Evolutionary conservation across 1,140 invertebrate genomes (phyloP), one percentile per base, ranked within the genome.

Genomic region (Adoxophyes honmai): DNA sequence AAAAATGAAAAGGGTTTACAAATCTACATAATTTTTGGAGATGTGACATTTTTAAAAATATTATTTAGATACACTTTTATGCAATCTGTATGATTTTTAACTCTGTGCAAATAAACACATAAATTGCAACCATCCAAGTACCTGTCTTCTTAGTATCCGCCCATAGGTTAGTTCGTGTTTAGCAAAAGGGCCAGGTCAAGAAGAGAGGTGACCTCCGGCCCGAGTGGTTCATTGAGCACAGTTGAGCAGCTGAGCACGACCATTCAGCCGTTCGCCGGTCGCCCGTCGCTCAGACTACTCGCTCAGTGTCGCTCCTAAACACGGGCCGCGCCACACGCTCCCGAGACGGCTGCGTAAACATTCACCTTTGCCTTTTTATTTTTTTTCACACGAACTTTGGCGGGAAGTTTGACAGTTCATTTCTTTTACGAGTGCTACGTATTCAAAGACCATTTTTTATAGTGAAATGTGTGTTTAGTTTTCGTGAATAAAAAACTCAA

Each of bases 161-260:
- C 21, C 6, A 28, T 28, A 28, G 2, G 21, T 28, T 28, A 44
- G 18, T 18, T 10, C 10, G 16, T 10, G 16, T 10, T 18, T 9
- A 44, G 39, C 3, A 44, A 44, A 44, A 21, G 39, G 39, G 15
- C 10, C 39, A 73, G 80, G 81, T 83, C 77, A 80, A 64, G 72
- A 78, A 77, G 69, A 74, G 68, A 63, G 69, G 67, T 73, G 81
- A 82, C 82, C 81, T 81, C 76, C 81, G 81, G 82, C 81, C 76
- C 70, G 71, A 77, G 77, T 81, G 75, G 68, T 84, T 87, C 81
- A 87, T 85, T 87, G 84, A 85, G 83, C 74, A 75, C 70, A 78
- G 44, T 16, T 15, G 33, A 35, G 70, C 80, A 82, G 80, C 73
- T 81, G 78, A 78, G 78, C 72, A 68, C 70, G 71, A 69, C 75